These are phyloP conservation scores for Brachionus manjavacas DNA, from an alignment of 1,140 invertebrate species.

Conservation along the genomic window DNA sequence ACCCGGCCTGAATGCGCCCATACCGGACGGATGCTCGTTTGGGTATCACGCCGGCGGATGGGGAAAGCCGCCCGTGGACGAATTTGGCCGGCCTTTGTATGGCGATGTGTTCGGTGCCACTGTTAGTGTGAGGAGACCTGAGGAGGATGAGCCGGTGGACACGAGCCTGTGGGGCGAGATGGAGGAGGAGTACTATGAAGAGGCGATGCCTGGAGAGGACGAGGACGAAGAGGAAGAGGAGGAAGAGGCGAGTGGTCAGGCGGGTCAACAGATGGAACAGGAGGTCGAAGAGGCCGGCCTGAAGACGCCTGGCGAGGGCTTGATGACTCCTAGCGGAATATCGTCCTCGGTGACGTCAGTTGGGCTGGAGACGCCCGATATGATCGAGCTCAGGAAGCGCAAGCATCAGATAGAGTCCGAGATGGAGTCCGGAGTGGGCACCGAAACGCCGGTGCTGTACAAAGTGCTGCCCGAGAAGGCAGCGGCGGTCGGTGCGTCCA, in stretches of 20 bases:
- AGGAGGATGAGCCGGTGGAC: conserved; percentile 67
- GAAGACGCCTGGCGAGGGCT: conserved; percentile 48
- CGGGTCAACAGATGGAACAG: not conserved
- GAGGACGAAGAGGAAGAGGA: conserved; percentile 56
- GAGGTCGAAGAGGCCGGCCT: conserved; percentile 20
- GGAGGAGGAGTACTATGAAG: conserved; percentile 77
- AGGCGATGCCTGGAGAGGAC: conserved; percentile 55
- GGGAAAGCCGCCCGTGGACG: conserved; percentile 99
- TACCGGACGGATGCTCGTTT: conserved; percentile 76
- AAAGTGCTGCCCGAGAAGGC: conserved; percentile 90
- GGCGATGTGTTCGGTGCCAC: conserved; percentile 89
- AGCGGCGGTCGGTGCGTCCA: conserved; percentile 78
- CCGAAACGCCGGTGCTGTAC: conserved; percentile 66
- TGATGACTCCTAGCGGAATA: conserved; percentile 90
- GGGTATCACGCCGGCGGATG: conserved; percentile 94
- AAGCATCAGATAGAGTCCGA: conserved; percentile 79
- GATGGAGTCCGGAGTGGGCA: conserved; percentile 68
- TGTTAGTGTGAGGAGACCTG: conserved; percentile 48
- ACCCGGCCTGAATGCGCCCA: conserved; percentile 67
- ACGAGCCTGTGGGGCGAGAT: conserved; percentile 88
- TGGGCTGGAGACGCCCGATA: conserved; percentile 94
- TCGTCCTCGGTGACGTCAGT: conserved; percentile 66
- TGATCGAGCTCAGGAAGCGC: conserved; percentile 92
- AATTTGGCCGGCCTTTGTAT: conserved; percentile 91
- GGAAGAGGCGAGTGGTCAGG: not conserved